A percentile compares a stretch with the other conserved stretches of the same genome.
Evolutionary conservation across 1,140 invertebrate genomes (phyloP).

Genomic region (Drosophila bipectinata): DNA sequence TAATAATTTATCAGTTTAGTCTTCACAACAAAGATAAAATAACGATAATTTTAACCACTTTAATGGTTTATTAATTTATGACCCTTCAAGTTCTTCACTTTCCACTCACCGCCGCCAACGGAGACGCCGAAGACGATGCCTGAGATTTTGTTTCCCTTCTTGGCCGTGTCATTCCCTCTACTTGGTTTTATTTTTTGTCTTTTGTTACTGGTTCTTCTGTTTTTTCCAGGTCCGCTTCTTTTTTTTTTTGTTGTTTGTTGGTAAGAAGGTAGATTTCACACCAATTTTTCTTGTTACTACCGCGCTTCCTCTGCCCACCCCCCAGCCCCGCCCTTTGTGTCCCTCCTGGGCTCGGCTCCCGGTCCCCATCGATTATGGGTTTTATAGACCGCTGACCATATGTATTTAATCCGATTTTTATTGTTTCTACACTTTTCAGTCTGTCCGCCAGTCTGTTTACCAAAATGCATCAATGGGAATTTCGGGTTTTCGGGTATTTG

Average conservation of each 20-base stretch:
- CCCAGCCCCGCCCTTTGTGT: conserved; percentile 20
- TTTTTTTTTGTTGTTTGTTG: conserved; percentile 16
- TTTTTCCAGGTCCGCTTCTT: too few relatives aligned
- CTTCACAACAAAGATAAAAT: conserved; percentile 82
- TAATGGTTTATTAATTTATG: conserved; percentile 84
- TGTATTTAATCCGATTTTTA: conserved; percentile 82
- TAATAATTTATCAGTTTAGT: conserved; percentile 84
- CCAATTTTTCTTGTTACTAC: conserved; percentile 71
- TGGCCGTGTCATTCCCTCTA: conserved; percentile 6
- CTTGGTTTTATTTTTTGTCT: conserved; percentile 20
- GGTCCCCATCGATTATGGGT: conserved; percentile 74
- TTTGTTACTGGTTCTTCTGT: conserved; percentile 33
- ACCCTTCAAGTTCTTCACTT: conserved; percentile 83
- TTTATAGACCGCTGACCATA: conserved; percentile 66
- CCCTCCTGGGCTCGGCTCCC: conserved; percentile 45
- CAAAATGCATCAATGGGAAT: conserved; percentile 69
- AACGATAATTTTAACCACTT: conserved; percentile 84
- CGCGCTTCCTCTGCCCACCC: conserved; percentile 53
- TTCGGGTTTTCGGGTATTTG: conserved; percentile 28
- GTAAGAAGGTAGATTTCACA: conserved; percentile 69
- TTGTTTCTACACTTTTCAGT: conserved; percentile 78
- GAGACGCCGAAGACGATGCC: conserved; percentile 28
- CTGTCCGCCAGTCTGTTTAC: conserved; percentile 33
- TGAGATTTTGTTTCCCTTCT: conserved; percentile 57
- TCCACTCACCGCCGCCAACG: conserved; percentile 67